A percentile compares a stretch with the other conserved stretches of the same genome.
These are phyloP conservation scores for Ariopsis seemanni DNA, from an alignment of 2,113 vertebrate genomes.

Conservation along the genomic window DNA sequence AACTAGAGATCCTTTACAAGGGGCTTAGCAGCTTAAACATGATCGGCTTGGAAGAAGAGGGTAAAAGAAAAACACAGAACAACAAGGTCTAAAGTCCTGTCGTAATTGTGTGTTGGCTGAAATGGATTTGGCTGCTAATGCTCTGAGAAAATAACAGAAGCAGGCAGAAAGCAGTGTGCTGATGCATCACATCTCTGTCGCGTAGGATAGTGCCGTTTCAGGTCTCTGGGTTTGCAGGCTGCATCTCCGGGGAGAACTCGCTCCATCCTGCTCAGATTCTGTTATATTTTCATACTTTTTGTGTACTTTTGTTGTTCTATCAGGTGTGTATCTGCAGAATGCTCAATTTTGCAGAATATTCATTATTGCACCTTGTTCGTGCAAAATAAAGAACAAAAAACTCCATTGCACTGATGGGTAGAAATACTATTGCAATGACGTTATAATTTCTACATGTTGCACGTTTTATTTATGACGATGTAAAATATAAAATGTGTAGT, in stretches of 20 bases:
- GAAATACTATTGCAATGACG: neutral
- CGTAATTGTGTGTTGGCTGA: conserved; percentile 72
- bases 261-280: neutral
- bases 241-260: conserved; percentile 17
- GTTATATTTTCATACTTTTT: neutral
- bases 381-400: neutral
- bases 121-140: conserved; percentile 74
- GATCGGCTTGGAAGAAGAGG: conserved; percentile 53
- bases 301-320: neutral
- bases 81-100: conserved; percentile 63
- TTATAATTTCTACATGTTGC: neutral
- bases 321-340: neutral
- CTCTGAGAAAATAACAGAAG: conserved; percentile 52
- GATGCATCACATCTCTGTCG: conserved; percentile 43
- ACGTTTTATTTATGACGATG: neutral
- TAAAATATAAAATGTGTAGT: neutral
- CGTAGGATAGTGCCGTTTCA: conserved; percentile 20
- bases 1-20: conserved; percentile 64
- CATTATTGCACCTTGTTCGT: neutral
- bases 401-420: neutral
- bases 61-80: conserved; percentile 47
- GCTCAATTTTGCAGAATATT: neutral
- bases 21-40: conserved; percentile 68
- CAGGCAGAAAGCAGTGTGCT: conserved; percentile 16
- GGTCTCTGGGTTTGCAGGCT: conserved; percentile 16